phyloP scores from a whole-genome alignment of 1,140 invertebrate species.

The Drosophila willistoni region DNA sequence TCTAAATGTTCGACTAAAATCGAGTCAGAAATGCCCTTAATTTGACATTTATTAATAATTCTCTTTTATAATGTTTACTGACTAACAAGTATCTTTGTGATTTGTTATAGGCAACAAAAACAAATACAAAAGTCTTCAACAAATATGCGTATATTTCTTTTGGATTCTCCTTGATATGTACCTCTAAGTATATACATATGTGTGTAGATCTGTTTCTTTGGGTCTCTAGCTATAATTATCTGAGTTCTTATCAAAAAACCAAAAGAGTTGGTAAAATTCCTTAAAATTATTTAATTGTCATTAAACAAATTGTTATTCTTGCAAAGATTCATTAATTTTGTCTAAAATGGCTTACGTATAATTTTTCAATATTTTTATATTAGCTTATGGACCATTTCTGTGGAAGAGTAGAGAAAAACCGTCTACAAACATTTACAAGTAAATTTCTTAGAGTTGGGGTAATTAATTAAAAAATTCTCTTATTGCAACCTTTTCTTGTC shows the following conservation, averaged over 20 bases:
- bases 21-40: constrained; percentile 66
- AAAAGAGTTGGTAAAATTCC: not conserved
- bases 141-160: constrained; percentile 5
- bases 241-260: not conserved
- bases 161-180: no score
- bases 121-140: not conserved
- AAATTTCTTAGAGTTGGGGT: not conserved
- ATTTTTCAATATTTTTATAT: no score
- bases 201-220: not conserved
- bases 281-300: not conserved
- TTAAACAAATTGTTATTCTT: no score
- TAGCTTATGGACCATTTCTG: no score
- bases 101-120: constrained; percentile 34
- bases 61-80: constrained; percentile 62
- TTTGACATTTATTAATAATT: constrained; percentile 72
- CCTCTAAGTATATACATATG: not conserved
- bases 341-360: no score
- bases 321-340: no score
- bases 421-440: not conserved
- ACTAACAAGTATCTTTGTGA: constrained; percentile 54
- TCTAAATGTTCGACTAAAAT: constrained; percentile 22
- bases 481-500: not conserved
- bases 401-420: no score
- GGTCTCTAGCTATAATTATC: not conserved
- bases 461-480: not conserved